phyloP scores from a whole-genome alignment of 1,140 invertebrate genomes.

The Holcopasites calliopsidis region DNA sequence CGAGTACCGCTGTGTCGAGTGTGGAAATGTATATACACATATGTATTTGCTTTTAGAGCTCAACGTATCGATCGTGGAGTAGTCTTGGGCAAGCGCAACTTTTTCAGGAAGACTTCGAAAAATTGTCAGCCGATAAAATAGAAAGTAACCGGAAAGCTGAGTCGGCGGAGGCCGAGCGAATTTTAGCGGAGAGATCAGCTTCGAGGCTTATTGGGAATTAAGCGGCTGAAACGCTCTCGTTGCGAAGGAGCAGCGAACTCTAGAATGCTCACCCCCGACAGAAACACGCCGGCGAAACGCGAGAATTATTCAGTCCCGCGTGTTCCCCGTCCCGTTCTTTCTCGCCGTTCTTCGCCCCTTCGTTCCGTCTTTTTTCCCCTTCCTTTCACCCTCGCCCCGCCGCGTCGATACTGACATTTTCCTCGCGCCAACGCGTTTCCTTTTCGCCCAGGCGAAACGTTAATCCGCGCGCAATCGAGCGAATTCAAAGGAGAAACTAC shows the following conservation, averaged over 20 bases:
- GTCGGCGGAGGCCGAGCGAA: neutral
- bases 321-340: neutral
- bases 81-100: neutral
- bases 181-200: conserved; percentile 51
- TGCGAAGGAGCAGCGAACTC: conserved; percentile 22
- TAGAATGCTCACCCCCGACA: conserved; percentile 27
- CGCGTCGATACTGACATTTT: conserved; percentile 41
- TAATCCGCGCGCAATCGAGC: conserved; percentile 49
- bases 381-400: neutral
- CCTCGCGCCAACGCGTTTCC: conserved; percentile 6
- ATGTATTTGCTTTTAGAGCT: neutral
- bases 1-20: neutral
- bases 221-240: conserved; percentile 45
- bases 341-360: neutral
- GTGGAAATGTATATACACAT: too few species aligned
- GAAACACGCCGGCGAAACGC: conserved; percentile 24
- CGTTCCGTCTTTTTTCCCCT: neutral
- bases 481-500: conserved; percentile 36
- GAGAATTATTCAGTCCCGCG: conserved; percentile 14
- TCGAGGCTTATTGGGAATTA: conserved; percentile 54
- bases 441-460: conserved; percentile 11
- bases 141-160: too few species aligned
- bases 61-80: neutral
- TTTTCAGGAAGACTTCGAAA: neutral
- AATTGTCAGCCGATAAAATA: too few species aligned